Evolutionary conservation across 2,888 invertebrate species (phyloP).

Genomic region (Oligia fasciuncula): DNA sequence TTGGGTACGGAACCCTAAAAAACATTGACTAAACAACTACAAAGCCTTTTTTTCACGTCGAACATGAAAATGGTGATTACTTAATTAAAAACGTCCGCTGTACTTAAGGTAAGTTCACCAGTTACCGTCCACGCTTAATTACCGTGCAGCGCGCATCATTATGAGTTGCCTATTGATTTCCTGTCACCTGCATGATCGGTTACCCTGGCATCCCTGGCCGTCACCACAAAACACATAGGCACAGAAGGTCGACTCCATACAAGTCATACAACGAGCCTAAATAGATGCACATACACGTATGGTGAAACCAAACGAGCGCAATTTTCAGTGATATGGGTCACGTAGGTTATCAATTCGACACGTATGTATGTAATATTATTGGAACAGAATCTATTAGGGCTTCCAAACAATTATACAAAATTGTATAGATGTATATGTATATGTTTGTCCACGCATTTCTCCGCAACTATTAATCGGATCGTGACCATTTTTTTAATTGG

Average conservation of each 20-base stretch:
- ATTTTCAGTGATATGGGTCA: background rate
- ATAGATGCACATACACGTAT: background rate
- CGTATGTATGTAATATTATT: too few species aligned
- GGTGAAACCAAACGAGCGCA: background rate
- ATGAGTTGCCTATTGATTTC: constrained; percentile 66
- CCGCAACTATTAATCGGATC: too few species aligned
- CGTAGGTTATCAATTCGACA: too few species aligned
- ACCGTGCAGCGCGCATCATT: constrained; percentile 51
- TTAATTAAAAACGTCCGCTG: constrained; percentile 38
- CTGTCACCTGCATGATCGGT: constrained; percentile 69
- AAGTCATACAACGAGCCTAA: too few species aligned
- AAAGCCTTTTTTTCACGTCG: constrained; percentile 14
- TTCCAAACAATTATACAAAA: too few species aligned
- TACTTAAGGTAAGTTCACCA: constrained; percentile 34
- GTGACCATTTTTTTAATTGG: too few species aligned
- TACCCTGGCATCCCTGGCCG: constrained; percentile 26
- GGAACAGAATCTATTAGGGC: too few species aligned
- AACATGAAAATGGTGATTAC: constrained; percentile 43
- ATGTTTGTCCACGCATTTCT: too few species aligned
- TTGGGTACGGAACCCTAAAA: background rate
- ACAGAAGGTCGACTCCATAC: background rate
- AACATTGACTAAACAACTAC: background rate
- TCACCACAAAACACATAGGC: background rate
- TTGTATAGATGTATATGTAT: too few species aligned
- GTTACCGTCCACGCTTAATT: constrained; percentile 60